Percentiles rank a stretch among this genome's conserved stretches.
Evolutionary conservation across 2,113 vertebrate genomes (phyloP).

Genomic region (Donacobius atricapilla): DNA sequence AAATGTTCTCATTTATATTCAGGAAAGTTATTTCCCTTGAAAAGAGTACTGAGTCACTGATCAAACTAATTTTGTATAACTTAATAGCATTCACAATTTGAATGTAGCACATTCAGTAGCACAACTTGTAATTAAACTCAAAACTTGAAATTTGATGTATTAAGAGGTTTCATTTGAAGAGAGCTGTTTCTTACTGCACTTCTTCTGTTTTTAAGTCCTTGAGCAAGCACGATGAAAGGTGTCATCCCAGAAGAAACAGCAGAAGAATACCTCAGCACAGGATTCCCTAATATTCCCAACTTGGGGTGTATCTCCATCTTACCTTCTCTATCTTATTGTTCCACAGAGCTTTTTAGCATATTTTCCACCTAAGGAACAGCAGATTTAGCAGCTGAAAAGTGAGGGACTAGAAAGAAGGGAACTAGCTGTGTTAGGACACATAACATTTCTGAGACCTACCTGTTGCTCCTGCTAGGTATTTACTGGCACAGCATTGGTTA

Average conservation of each 20-base stretch:
- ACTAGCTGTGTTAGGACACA: rapidly evolving
- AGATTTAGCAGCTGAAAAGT: neutral
- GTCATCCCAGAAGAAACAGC: neutral
- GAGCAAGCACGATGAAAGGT: neutral
- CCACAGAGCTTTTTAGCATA: neutral
- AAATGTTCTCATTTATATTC: neutral
- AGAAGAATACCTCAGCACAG: neutral
- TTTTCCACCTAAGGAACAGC: neutral
- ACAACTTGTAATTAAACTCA: neutral
- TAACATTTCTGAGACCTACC: neutral
- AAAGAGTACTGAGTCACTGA: neutral
- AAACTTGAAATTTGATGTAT: neutral
- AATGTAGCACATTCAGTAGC: neutral
- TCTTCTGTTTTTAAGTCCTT: neutral
- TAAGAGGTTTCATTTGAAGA: neutral
- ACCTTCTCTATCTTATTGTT: neutral
- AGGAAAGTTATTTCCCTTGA: neutral
- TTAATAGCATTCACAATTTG: neutral
- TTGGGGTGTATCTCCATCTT: neutral
- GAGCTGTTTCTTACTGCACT: neutral
- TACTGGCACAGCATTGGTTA: neutral
- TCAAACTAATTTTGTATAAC: neutral
- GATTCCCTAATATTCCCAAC: neutral
- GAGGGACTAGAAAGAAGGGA: neutral
- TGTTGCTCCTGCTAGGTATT: neutral